Evolutionary conservation across 2,113 vertebrate species (phyloP).

Genomic region (Octodon degus): DNA sequence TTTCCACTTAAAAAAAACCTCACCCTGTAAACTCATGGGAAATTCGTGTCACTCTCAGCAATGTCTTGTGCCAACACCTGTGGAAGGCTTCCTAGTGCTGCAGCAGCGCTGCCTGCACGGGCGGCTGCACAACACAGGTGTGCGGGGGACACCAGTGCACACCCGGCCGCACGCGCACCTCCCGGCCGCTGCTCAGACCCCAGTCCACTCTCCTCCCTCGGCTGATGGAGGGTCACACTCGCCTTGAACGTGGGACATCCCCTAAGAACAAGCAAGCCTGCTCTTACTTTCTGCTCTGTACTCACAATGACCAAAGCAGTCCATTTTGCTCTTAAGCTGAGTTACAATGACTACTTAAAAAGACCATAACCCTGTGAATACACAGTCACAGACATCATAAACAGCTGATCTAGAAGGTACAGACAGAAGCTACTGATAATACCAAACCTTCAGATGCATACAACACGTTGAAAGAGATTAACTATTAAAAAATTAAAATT

Average conservation of each 20-base stretch:
- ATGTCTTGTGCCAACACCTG: not conserved
- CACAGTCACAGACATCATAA: not conserved
- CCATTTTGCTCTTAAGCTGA: not conserved
- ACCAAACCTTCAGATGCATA: not conserved
- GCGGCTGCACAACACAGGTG: not conserved
- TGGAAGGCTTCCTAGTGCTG: not conserved
- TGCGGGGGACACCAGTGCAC: not conserved
- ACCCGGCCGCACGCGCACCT: not conserved
- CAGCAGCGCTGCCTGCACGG: fast-evolving
- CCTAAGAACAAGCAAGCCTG: not conserved
- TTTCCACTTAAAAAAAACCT: constrained; percentile 25
- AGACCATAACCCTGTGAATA: not conserved
- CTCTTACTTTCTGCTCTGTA: constrained; percentile 28
- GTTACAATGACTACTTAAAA: not conserved
- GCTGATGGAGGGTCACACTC: constrained; percentile 13
- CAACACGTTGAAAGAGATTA: not conserved
- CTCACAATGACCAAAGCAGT: not conserved
- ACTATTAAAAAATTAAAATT: not conserved
- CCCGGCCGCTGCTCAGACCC: not conserved
- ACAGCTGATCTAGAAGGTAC: not conserved
- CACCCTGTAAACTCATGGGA: not conserved
- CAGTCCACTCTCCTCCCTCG: not conserved
- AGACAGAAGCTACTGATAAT: not conserved
- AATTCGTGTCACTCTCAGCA: not conserved
- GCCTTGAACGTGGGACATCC: not conserved